Percentiles rank a stretch among this genome's conserved stretches.
These are phyloP conservation scores for Myotis yumanensis DNA, from an alignment of 2,113 vertebrate species.

Conservation along the genomic window DNA sequence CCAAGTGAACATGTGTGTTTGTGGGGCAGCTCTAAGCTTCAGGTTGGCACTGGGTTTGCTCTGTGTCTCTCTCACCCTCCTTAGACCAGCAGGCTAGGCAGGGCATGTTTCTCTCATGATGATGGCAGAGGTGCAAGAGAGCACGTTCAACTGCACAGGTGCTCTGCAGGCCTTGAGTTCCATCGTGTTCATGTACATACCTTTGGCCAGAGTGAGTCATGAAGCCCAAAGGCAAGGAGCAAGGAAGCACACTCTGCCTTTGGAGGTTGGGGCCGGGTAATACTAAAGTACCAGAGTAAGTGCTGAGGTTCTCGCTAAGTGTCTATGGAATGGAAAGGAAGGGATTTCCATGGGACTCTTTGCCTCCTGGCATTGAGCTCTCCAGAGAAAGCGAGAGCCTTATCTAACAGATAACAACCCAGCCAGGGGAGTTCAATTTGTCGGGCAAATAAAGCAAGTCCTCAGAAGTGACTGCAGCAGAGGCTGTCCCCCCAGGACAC, in stretches of 20 bases:
- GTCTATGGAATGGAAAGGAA: background rate
- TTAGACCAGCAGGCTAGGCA: background rate
- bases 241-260: background rate
- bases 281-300: background rate
- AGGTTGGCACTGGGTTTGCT: background rate
- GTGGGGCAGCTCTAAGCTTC: background rate
- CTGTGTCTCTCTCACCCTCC: background rate
- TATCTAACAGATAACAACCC: background rate
- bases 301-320: background rate
- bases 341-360: background rate
- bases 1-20: background rate
- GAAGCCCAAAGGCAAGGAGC: background rate
- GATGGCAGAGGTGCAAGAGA: background rate
- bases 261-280: background rate
- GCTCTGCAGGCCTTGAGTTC: background rate
- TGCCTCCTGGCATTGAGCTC: background rate
- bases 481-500: fast-evolving
- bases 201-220: background rate
- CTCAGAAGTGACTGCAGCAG: background rate
- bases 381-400: background rate
- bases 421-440: background rate
- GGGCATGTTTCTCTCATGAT: background rate
- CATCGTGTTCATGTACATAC: background rate
- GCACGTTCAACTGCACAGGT: background rate
- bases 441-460: background rate